phyloP scores from a whole-genome alignment of 2,888 invertebrate genomes.

The Prostheceraeus crozeri region DNA sequence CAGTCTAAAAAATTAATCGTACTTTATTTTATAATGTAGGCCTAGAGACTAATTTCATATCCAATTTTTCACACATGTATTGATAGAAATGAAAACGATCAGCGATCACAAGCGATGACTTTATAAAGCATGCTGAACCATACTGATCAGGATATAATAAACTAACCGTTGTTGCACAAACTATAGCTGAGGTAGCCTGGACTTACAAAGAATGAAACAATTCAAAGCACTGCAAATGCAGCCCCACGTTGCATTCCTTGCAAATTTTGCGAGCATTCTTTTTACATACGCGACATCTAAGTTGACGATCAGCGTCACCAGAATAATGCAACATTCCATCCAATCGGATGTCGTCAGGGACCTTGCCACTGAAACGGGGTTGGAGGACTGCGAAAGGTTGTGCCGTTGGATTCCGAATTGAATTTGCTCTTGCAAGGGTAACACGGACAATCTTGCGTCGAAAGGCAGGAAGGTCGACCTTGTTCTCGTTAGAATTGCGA shows the following conservation, averaged over 20 bases:
- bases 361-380: neutral
- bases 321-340: slow-evolving; percentile 14
- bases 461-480: slow-evolving; percentile 9
- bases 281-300: slow-evolving; percentile 12
- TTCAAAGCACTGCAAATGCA: slow-evolving; percentile 22
- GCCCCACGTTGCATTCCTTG: slow-evolving; percentile 10
- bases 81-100: too few species aligned
- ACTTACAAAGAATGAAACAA: slow-evolving; percentile 1
- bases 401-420: neutral
- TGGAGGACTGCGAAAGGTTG: too few species aligned
- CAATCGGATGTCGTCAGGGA: neutral
- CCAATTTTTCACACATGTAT: too few species aligned
- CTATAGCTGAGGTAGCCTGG: too few species aligned
- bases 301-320: slow-evolving; percentile 11
- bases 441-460: slow-evolving; percentile 17
- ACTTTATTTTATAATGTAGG: too few species aligned
- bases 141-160: too few species aligned
- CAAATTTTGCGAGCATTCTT: slow-evolving; percentile 11
- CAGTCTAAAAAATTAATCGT: too few species aligned
- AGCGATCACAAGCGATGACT: too few species aligned
- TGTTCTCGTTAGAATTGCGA: neutral
- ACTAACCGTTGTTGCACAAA: too few species aligned
- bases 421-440: neutral
- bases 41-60: too few species aligned
- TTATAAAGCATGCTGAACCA: too few species aligned